Evolutionary conservation across 1,140 invertebrate species (phyloP).

Genomic region (Macrocentrus cingulum): DNA sequence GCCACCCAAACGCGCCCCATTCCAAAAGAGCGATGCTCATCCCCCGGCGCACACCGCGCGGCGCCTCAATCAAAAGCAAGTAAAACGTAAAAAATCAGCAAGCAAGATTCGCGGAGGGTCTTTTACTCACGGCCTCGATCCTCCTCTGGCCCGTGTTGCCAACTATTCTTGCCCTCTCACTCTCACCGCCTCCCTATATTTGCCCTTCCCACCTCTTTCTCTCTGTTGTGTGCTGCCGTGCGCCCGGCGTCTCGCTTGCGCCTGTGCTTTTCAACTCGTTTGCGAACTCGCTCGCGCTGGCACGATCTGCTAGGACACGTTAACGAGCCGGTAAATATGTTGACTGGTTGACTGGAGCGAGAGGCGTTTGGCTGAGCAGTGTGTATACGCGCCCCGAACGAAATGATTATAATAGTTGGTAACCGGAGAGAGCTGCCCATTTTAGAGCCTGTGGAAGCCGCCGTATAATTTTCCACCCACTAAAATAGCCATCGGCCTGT

Average conservation of each 20-base stretch:
- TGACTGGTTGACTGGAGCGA: conserved; percentile 44
- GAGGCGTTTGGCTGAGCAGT: conserved; percentile 23
- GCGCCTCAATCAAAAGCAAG: conserved; percentile 54
- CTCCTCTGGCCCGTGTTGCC: no score
- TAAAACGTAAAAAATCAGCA: conserved; percentile 53
- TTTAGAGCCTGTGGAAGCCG: conserved; percentile 59
- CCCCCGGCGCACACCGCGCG: conserved; percentile 25
- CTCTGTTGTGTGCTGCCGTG: background rate
- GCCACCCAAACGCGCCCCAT: conserved; percentile 22
- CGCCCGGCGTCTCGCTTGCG: background rate
- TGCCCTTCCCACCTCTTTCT: background rate
- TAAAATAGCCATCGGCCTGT: conserved; percentile 58
- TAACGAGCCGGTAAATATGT: conserved; percentile 62
- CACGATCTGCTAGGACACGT: conserved; percentile 47
- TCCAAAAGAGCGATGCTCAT: background rate
- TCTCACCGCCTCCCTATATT: background rate
- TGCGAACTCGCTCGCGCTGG: conserved; percentile 7
- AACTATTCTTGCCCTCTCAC: conserved; percentile 40
- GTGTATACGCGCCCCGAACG: conserved; percentile 41
- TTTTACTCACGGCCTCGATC: conserved; percentile 38
- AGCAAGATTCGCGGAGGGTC: conserved; percentile 49
- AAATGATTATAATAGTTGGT: conserved; percentile 61
- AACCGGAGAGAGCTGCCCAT: conserved; percentile 59
- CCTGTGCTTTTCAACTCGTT: conserved; percentile 14
- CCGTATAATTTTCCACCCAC: conserved; percentile 61